Base-by-base conservation (phyloP, 2,113 vertebrate genomes). In the Heterocephalus glaber region DNA sequence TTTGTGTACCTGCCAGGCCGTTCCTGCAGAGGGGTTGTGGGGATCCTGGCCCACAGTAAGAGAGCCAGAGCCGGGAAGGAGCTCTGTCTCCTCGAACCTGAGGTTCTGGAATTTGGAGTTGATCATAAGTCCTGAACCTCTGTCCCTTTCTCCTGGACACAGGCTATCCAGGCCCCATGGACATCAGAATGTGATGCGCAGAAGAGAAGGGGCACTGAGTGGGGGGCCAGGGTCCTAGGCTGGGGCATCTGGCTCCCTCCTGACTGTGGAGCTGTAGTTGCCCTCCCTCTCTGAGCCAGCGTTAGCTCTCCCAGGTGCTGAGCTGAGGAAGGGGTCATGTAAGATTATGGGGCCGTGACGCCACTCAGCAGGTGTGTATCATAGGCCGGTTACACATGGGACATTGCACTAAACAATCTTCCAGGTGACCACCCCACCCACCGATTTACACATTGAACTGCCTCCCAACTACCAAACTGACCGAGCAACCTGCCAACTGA, bases 311-410 rank as follows among this genome's bases (percentile, higher is more conserved):
- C 20, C 2, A 24, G 19, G 12, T 20, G 5, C 72, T 7, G 26
- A 89, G 61, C 10, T 58, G 30, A 0, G 58, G 6, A 26, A 56
- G 63, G 82, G 86, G 30, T 47, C 66, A 28, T 24, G 33, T 12
- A 28, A 74, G 58, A 24, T 3, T 24, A 41, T 0, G 1, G 1
- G 19, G 47, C 44, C 33, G 17, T 44, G 86, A 60, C n/a, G 30
- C 24, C 2, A 11, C 26, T 22, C 13, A 6, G 0, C 16, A 26
- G 60, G 4, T 11, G 33, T 2, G 17, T 19, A 0, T 0, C 10
- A 11, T 1, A 49, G 30, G 19, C 47, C 58, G 20, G 0, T 7
- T 66, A 2, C 4, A 8, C 14, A 11, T 1, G 0, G 5, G 52
- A 26, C 30, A 28, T 2, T 22, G 12, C 54, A 49, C 26, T 87